Evolutionary conservation across 2,888 invertebrate species (phyloP).

Genomic region (Drosophila monieri): DNA sequence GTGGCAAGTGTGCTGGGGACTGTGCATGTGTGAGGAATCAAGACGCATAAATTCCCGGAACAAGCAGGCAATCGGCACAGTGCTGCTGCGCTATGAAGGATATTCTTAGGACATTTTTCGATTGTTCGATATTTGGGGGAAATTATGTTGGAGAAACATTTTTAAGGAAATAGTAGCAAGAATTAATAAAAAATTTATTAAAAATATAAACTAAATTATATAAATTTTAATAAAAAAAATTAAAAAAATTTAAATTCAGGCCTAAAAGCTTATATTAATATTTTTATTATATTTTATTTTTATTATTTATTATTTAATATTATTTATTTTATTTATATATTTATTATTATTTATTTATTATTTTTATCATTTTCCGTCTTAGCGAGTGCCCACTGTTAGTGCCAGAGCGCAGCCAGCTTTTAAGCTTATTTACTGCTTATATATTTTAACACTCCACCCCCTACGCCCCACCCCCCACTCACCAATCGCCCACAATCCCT

Average conservation of each 20-base stretch:
- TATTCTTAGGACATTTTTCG: no score
- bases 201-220: no score
- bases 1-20: conserved; percentile 24
- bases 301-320: no score
- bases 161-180: no score
- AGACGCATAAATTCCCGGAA: conserved; percentile 68
- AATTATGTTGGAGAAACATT: not conserved
- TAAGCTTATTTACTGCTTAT: conserved; percentile 79
- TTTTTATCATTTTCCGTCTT: not conserved
- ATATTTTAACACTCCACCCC: conserved; percentile 65
- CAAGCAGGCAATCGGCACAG: conserved; percentile 37
- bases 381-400: conserved; percentile 20
- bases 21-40: conserved; percentile 72
- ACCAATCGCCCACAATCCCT: not conserved
- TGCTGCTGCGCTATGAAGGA: no score
- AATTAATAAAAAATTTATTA: no score
- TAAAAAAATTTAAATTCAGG: no score
- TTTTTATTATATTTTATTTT: no score
- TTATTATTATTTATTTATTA: not conserved
- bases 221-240: no score
- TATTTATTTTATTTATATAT: not conserved
- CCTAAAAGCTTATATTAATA: no score
- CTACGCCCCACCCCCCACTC: not conserved
- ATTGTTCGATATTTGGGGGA: no score
- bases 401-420: conserved; percentile 54